These are phyloP conservation scores for Eulemur rufifrons DNA, from an alignment of 2,113 vertebrate genomes.

Conservation along the genomic window DNA sequence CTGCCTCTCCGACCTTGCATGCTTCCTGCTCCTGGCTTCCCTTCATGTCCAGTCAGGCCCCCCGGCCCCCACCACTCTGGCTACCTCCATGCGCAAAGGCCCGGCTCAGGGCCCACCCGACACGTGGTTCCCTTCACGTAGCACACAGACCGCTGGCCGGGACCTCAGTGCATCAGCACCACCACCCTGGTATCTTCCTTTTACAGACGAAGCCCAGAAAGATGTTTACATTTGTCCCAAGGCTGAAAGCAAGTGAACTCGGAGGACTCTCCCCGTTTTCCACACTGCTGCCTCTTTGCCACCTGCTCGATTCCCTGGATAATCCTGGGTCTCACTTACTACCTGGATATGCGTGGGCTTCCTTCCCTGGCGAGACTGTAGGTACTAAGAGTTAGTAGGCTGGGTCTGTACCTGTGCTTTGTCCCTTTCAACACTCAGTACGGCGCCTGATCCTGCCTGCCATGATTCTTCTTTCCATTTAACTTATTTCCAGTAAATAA, in stretches of 20 bases:
- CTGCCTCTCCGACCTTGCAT: neutral
- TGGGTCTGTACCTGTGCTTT: fast-evolving
- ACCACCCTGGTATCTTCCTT: neutral
- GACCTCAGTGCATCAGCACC: neutral
- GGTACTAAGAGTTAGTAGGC: neutral
- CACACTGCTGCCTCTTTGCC: neutral
- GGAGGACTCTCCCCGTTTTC: fast-evolving
- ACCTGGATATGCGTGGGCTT: fast-evolving
- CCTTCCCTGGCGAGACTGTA: neutral
- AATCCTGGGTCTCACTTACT: neutral
- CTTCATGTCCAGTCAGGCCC: no score
- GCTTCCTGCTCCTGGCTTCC: neutral
- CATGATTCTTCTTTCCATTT: neutral
- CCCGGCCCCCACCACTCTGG: neutral
- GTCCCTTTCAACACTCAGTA: neutral
- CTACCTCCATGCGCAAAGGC: neutral
- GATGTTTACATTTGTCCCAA: neutral
- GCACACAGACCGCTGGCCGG: neutral
- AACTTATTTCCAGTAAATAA: neutral
- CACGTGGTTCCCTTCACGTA: neutral
- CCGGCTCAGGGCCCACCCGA: neutral
- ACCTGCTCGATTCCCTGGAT: fast-evolving
- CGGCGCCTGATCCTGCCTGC: neutral
- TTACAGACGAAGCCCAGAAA: neutral
- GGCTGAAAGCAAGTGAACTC: neutral